Percentiles rank a stretch among this genome's conserved stretches.
Evolutionary conservation across 2,113 vertebrate species (phyloP).

Genomic region (Dasyornis broadbenti): DNA sequence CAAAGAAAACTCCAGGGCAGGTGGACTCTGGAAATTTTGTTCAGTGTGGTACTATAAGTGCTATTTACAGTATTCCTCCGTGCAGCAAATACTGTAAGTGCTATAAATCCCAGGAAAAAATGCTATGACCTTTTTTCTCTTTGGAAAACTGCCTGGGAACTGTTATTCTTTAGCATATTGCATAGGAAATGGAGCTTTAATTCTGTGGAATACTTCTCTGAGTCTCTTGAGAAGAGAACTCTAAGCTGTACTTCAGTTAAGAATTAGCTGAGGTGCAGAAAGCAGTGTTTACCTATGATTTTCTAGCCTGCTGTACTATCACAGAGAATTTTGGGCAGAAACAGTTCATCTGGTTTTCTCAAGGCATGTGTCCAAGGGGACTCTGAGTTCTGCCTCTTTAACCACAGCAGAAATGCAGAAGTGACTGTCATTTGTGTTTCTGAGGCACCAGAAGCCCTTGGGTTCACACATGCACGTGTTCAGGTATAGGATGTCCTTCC

Average conservation of each 20-base stretch:
- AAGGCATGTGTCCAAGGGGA: background rate
- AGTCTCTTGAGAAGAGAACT: background rate
- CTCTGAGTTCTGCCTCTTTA: background rate
- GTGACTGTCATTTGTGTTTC: background rate
- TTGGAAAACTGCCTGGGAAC: background rate
- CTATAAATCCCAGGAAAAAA: background rate
- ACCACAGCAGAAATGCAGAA: background rate
- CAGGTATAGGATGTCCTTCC: background rate
- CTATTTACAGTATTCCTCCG: background rate
- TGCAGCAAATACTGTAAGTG: background rate
- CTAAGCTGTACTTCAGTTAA: background rate
- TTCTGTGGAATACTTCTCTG: background rate
- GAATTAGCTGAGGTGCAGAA: background rate
- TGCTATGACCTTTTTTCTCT: background rate
- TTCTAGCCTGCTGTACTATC: background rate
- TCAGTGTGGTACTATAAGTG: background rate
- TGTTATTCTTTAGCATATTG: background rate
- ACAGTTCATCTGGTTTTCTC: background rate
- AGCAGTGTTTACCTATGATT: background rate
- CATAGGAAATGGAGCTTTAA: background rate
- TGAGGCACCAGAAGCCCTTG: background rate
- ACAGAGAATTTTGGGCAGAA: background rate
- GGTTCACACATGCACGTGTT: background rate
- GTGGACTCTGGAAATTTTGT: background rate
- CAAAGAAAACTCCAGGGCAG: background rate